Evolutionary conservation across 2,113 vertebrate genomes (phyloP).

Genomic region (Carassius carassius): DNA sequence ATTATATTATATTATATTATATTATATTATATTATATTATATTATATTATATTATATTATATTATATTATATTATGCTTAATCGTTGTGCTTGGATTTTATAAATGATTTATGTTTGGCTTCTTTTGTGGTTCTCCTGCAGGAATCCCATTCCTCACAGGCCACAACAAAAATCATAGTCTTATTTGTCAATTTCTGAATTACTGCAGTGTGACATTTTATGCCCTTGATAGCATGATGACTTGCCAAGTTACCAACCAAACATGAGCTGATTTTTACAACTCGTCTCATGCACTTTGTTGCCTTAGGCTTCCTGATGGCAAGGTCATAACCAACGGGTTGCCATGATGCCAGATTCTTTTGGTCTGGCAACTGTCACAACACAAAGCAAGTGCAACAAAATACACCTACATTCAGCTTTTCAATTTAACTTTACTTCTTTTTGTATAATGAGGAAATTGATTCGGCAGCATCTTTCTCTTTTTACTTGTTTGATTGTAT

Average conservation of each 20-base stretch:
- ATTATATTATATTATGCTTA: neutral
- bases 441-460: neutral
- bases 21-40: neutral
- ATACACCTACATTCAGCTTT: neutral
- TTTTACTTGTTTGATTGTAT: slow-evolving; percentile 25
- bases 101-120: neutral
- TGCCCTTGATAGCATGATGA: neutral
- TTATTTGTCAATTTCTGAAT: neutral
- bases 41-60: neutral
- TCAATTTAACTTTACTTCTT: neutral
- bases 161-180: neutral
- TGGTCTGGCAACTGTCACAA: slow-evolving; percentile 7
- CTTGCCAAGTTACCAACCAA: neutral
- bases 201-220: neutral
- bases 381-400: neutral
- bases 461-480: slow-evolving; percentile 10
- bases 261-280: neutral
- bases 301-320: slow-evolving; percentile 15
- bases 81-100: neutral
- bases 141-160: neutral
- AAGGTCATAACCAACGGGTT: slow-evolving; percentile 32
- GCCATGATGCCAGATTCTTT: neutral
- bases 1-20: neutral
- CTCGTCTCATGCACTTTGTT: neutral
- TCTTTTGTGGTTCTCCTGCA: neutral